These are phyloP conservation scores for Coregonus suidteri DNA, from an alignment of 2,797 vertebrate genomes.

Conservation along the genomic window DNA sequence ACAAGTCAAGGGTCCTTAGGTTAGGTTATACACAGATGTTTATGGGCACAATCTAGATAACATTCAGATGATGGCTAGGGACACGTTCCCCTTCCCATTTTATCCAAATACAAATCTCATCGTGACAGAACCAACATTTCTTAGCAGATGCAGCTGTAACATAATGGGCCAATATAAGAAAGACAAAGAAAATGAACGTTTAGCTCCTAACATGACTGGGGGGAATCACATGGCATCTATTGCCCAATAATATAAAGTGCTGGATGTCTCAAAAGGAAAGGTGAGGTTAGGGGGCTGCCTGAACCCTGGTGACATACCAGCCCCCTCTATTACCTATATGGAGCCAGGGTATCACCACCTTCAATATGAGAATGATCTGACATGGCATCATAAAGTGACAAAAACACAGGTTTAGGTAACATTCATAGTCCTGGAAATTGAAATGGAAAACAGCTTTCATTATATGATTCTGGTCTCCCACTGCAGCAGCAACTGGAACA, in stretches of 20 bases:
- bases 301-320: constrained; percentile 34
- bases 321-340: constrained; percentile 25
- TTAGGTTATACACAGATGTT: constrained; percentile 46
- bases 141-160: constrained; percentile 34
- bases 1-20: constrained; percentile 50
- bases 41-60: constrained; percentile 50
- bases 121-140: constrained; percentile 3
- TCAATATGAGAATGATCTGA: constrained; percentile 34
- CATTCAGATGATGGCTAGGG: constrained; percentile 49
- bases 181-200: constrained; percentile 31
- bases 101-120: constrained; percentile 39
- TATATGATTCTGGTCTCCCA: constrained; percentile 17
- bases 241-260: constrained; percentile 68
- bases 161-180: constrained; percentile 46
- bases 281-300: constrained; percentile 19
- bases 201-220: constrained; percentile 27
- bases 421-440: constrained; percentile 37
- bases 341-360: constrained; percentile 34
- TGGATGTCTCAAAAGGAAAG: constrained; percentile 54
- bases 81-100: constrained; percentile 22
- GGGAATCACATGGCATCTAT: constrained; percentile 23
- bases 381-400: constrained; percentile 34
- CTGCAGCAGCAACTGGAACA: constrained; percentile 40
- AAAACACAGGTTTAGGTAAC: constrained; percentile 26
- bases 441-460: constrained; percentile 11